Percentiles rank a stretch among this genome's conserved stretches.
phyloP scores from a whole-genome alignment of 2,797 vertebrate species.

The Sardinella longiceps region DNA sequence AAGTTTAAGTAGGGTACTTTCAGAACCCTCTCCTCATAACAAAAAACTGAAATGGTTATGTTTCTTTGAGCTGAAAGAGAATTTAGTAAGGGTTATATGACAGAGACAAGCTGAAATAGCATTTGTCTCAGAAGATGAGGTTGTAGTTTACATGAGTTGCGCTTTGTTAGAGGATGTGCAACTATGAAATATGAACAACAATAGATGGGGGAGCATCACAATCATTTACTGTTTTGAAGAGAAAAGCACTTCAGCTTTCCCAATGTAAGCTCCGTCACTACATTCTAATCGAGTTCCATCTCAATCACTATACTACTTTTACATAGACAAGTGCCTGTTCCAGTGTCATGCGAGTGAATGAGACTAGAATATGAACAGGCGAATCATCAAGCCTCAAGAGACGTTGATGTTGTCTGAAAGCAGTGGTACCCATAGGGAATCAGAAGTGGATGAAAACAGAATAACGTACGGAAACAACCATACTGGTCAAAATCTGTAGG shows the following conservation, averaged over 20 bases:
- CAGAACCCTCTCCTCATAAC: neutral
- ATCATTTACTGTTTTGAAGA: neutral
- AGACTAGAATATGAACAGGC: neutral
- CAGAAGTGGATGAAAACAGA: no score
- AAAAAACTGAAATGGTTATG: neutral
- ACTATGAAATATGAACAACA: neutral
- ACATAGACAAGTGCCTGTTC: neutral
- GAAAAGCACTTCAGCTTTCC: neutral
- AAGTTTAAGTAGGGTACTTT: neutral
- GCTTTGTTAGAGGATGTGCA: neutral
- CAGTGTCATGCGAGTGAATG: neutral
- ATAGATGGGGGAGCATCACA: neutral
- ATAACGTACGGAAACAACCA: neutral
- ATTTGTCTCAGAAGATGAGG: neutral
- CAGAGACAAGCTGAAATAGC: neutral
- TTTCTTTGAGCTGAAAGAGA: neutral
- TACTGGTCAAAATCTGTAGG: neutral
- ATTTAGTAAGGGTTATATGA: neutral
- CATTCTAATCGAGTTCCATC: neutral
- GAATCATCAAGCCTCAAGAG: neutral
- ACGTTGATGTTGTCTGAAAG: neutral
- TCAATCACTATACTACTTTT: neutral
- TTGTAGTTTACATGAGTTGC: neutral
- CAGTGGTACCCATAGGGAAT: neutral
- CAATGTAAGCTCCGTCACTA: neutral